phyloP scores from a whole-genome alignment of 2,113 vertebrate genomes.

The Mungos mungo region DNA sequence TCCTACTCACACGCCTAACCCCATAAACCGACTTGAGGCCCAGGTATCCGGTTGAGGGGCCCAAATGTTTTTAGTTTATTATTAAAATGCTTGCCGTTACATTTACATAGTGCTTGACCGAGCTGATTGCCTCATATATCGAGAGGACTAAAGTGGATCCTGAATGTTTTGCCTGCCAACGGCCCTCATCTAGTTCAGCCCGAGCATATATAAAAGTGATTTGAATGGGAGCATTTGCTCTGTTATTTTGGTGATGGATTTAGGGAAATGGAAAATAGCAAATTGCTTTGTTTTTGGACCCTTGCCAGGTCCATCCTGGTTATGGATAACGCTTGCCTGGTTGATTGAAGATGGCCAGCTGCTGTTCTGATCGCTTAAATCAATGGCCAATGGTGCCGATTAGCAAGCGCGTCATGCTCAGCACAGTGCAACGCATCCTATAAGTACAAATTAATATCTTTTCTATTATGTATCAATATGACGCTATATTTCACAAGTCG shows the following conservation, averaged over 20 bases:
- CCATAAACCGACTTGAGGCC: not conserved
- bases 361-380: constrained; percentile 80
- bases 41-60: not conserved
- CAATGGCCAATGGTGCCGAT: constrained; percentile 74
- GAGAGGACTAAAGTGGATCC: not conserved
- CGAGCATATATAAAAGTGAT: constrained; percentile 46
- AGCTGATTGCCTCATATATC: not conserved
- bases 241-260: constrained; percentile 70
- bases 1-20: not conserved
- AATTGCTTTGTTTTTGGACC: constrained; percentile 75
- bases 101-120: not conserved
- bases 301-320: constrained; percentile 72
- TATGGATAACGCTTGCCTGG: constrained; percentile 65
- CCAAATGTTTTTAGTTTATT: not conserved
- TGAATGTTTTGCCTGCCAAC: not conserved
- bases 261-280: constrained; percentile 73
- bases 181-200: not conserved
- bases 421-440: constrained; percentile 36
- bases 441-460: constrained; percentile 48
- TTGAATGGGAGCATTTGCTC: constrained; percentile 2
- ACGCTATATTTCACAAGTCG: not conserved
- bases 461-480: not conserved
- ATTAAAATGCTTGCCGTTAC: not conserved
- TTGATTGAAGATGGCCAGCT: constrained; percentile 81
- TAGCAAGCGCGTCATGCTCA: constrained; percentile 65